Evolutionary conservation across 2,797 vertebrate genomes (phyloP), one percentile per base, ranked within the genome.

Genomic region (Oreochromis grahami): DNA sequence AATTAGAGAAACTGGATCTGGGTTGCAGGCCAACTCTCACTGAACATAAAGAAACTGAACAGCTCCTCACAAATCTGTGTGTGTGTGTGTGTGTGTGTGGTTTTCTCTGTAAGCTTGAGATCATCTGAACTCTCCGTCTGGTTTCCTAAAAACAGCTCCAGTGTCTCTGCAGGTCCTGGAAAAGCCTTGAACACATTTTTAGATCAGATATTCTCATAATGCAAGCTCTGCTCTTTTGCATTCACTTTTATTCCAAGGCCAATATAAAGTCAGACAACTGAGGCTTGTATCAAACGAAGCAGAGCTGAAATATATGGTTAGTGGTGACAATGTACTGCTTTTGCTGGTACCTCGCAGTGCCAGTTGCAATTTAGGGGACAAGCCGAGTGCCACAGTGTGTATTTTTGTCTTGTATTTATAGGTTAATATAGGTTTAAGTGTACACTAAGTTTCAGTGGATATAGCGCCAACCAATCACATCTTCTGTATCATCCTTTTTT

Each of bases 1-100:
- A 93, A 93, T 91, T 91, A 91, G 83, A 86, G 86, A 83, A 90
- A 91, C 83, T 56, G 83, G 87, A 89, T 83, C 90, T 26, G 13
- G 88, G 87, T 84, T 72, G 26, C n/a, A 21, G 80, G 81, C 91
- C 84, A 88, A 19, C 34, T 80, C 76, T 50, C 76, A 19, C 76
- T 43, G 80, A 89, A 85, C 87, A 86, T 84, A 85, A 83, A 86
- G 78, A 86, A 84, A 78, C 56, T 41, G 32, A 77, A 84, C 15
- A 14, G 80, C 82, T 82, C 19, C 60, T 82, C 8, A 45, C 51
- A 72, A 24, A 43, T 45, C 12, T 76, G 41, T 55, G 74, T 70
- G 85, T 58, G 68, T 19, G 78, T 38, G 79, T 82, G 78, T 70
- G 85, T 4, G 29, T 10, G 26, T 34, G 29, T 34, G 29, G 17